Conservation (phyloP, 2,797 vertebrate genomes). For the Gymnodraco acuticeps region DNA sequence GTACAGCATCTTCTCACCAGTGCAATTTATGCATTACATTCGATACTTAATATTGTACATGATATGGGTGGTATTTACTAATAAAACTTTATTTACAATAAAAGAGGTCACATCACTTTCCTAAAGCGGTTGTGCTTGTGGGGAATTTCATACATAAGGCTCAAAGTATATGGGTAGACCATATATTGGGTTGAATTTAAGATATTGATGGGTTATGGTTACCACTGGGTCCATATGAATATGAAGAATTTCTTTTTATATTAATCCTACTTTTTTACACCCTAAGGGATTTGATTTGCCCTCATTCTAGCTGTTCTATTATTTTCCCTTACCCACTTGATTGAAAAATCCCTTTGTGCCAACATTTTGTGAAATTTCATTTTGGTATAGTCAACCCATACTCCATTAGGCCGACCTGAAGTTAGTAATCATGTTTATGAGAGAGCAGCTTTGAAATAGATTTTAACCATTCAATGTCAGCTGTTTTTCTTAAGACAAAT, state of each 20-base stretch:
- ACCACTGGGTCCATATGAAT: not conserved
- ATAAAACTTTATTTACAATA: not conserved
- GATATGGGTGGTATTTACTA: not conserved
- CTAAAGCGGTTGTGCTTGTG: not conserved
- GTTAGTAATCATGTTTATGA: not conserved
- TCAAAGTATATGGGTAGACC: not conserved
- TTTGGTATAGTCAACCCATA: too few relatives aligned
- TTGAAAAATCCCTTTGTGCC: too few relatives aligned
- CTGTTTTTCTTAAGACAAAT: not conserved
- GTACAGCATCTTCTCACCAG: slow-evolving; percentile 11
- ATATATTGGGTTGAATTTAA: not conserved
- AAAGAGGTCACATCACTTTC: not conserved
- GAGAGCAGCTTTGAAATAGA: not conserved
- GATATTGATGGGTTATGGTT: too few relatives aligned
- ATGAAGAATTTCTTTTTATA: not conserved
- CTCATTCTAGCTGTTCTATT: too few relatives aligned
- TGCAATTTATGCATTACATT: not conserved
- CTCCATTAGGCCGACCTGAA: too few relatives aligned
- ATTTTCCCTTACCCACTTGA: too few relatives aligned
- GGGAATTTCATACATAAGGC: slow-evolving; percentile 11
- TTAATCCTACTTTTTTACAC: not conserved
- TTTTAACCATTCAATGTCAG: not conserved
- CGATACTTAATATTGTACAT: not conserved
- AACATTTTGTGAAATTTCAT: too few relatives aligned
- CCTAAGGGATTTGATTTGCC: too few relatives aligned